Evolutionary conservation across 1,140 invertebrate species (phyloP).

Genomic region (Eupristina koningsbergeri): DNA sequence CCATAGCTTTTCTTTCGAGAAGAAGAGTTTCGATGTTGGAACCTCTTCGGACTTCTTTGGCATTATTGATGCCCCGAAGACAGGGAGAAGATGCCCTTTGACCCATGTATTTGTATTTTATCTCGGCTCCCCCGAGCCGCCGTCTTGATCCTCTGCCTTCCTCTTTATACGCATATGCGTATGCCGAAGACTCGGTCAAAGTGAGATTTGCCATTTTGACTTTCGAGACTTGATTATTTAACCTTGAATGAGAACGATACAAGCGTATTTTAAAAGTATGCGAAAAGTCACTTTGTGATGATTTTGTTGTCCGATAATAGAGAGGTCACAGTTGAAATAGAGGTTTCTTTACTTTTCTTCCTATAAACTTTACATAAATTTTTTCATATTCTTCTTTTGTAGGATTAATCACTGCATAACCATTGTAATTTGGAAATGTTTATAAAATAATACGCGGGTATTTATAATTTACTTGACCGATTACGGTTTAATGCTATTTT

Average conservation of each 20-base stretch:
- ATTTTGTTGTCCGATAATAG: not conserved
- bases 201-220: not conserved
- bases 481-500: not conserved
- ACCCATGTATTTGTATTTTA: conserved; percentile 49
- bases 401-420: no score
- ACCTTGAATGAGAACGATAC: not conserved
- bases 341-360: not conserved
- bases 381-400: no score
- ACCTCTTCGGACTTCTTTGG: conserved; percentile 55
- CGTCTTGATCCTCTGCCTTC: not conserved
- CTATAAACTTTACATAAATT: not conserved
- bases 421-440: conserved; percentile 10
- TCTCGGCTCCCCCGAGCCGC: not conserved
- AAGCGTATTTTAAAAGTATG: not conserved
- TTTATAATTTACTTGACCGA: not conserved
- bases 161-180: not conserved
- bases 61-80: conserved; percentile 63
- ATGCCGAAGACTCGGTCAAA: not conserved
- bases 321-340: not conserved
- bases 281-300: not conserved
- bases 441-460: not conserved
- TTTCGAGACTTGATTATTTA: not conserved
- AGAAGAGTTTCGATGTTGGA: not conserved
- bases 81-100: conserved; percentile 57
- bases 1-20: not conserved